Evolutionary conservation across 2,888 invertebrate species (phyloP), one percentile per base, ranked within the genome.

Genomic region (Epinotia bilunana): DNA sequence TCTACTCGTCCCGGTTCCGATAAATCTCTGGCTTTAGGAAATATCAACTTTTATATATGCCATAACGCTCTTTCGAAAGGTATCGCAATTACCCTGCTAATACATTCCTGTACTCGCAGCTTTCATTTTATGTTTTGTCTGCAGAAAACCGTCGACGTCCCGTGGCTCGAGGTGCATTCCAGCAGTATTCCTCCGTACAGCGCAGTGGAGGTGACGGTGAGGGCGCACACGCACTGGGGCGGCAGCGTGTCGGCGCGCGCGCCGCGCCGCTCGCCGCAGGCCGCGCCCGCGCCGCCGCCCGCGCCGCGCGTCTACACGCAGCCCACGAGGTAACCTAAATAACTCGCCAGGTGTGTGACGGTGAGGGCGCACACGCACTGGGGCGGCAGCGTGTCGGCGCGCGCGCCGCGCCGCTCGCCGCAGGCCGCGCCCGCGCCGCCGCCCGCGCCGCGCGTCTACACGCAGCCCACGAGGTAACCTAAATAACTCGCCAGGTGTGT

Each of bases 181-280:
- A 83, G 78, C 13, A 86, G 88, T 63, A 91, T 96, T 67, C 87
- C 95, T 4, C 97, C 98, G 0, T 97, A 97, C 87, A 96, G 97
- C 11, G 90, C 94, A 18, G 87, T 98, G 73, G 95, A 96, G 74
- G 95, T 98, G 23, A 95, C 96, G 1, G 95, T 99, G 5, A 95
- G 97, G 53, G 97, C 98, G 1, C 97, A 96, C 85, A 98, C 98
- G 0, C 96, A 96, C 82, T 98, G 98, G 98, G 97, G 97, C 18
- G 95, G 96, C 3, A 96, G 97, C 0, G 91, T 95, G 2, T 95
- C 95, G 20, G 95, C 96, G 0, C 92, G 95, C 0, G 95, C 95
- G 0, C 91, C 92, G n/a, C 85, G 97, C 0, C 95, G 95, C 82
- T 97, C 98, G 0, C 98, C 98, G 0, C 96, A 97, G 77, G 97